Evolutionary conservation across 1,140 invertebrate genomes (phyloP).

Genomic region (Aphelenchoides avenae): DNA sequence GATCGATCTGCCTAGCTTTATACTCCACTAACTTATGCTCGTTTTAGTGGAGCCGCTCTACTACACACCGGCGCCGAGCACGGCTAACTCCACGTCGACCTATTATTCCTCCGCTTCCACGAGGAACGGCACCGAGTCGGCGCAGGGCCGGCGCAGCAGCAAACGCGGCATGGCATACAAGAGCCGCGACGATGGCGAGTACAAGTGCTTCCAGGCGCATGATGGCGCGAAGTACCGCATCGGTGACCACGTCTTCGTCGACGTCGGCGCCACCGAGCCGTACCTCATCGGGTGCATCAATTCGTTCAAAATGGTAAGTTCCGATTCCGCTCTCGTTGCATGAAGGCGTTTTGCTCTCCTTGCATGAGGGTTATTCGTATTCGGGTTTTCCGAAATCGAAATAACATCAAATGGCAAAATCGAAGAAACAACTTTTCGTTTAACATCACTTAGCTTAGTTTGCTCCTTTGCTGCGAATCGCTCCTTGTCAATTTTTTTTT

Average conservation of each 20-base stretch:
- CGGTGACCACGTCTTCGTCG: slow-evolving; percentile 33
- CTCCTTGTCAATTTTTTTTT: too few species aligned
- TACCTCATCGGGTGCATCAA: slow-evolving; percentile 22
- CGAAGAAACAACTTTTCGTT: too few species aligned
- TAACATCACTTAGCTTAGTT: too few species aligned
- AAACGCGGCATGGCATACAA: slow-evolving; percentile 17
- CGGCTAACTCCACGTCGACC: too few species aligned
- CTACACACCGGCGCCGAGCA: not conserved
- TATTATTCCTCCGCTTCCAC: not conserved
- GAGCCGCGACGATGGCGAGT: slow-evolving; percentile 22
- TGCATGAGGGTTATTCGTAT: too few species aligned
- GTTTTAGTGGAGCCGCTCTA: slow-evolving; percentile 1
- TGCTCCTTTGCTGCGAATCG: too few species aligned
- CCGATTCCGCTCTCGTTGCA: too few species aligned
- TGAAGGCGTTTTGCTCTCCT: too few species aligned
- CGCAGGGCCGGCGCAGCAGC: not conserved
- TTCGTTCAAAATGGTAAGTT: slow-evolving; percentile 30
- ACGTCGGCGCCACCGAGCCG: slow-evolving; percentile 16
- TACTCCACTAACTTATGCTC: too few species aligned
- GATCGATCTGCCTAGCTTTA: too few species aligned
- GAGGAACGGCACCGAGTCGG: not conserved
- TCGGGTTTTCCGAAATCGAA: too few species aligned
- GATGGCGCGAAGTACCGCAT: slow-evolving; percentile 25
- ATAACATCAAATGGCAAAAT: too few species aligned
- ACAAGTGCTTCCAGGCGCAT: slow-evolving; percentile 29